phyloP scores from a whole-genome alignment of 2,888 invertebrate species.

The Amphipoea oculea region DNA sequence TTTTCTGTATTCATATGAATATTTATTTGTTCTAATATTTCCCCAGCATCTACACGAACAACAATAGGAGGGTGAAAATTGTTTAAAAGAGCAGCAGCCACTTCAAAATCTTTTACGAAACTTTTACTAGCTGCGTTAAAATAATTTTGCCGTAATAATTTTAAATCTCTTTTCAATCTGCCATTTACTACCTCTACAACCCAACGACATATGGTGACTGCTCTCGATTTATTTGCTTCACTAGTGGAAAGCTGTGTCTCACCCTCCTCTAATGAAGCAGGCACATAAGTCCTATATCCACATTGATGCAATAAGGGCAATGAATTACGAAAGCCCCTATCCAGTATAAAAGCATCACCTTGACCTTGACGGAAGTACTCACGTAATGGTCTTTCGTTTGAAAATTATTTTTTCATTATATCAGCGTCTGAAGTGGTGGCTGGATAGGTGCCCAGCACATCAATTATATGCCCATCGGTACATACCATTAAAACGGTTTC shows the following conservation, averaged over 20 bases:
- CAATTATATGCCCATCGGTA: too few species aligned
- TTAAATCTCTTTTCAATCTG: slow-evolving; percentile 46
- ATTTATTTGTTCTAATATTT: slow-evolving; percentile 13
- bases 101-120: slow-evolving; percentile 28
- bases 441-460: too few species aligned
- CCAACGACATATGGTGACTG: slow-evolving; percentile 25
- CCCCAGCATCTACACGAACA: slow-evolving; percentile 4
- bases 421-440: too few species aligned
- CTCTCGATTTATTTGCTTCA: slow-evolving; percentile 43
- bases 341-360: too few species aligned
- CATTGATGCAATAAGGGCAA: too few species aligned
- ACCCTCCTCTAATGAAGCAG: too few species aligned
- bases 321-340: too few species aligned
- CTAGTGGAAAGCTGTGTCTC: slow-evolving; percentile 30
- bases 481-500: too few species aligned
- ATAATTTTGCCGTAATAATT: slow-evolving; percentile 43
- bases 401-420: too few species aligned
- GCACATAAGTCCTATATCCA: too few species aligned
- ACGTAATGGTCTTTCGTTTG: too few species aligned
- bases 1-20: neutral
- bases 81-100: slow-evolving; percentile 28
- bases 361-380: too few species aligned
- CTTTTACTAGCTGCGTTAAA: slow-evolving; percentile 28
- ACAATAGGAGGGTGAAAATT: neutral
- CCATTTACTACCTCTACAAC: slow-evolving; percentile 34